These are phyloP conservation scores for Phallusia fumigata DNA, from an alignment of 23 tunicate genomes.

Conservation along the genomic window DNA sequence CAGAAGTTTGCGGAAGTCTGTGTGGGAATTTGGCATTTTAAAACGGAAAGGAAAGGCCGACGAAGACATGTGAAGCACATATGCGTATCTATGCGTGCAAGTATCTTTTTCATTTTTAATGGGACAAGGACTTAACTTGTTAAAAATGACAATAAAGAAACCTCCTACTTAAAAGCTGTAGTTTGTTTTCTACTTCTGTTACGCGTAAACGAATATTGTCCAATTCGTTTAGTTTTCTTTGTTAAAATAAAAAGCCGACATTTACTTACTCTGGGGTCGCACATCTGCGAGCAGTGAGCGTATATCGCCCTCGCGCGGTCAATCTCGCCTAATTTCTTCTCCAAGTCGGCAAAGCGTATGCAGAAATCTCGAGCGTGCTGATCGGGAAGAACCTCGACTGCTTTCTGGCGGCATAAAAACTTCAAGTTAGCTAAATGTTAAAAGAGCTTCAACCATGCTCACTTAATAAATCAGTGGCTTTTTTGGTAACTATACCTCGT, in stretches of 20 bases:
- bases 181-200: background rate
- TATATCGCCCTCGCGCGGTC: constrained; percentile 94
- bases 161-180: too few relatives aligned
- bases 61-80: too few relatives aligned
- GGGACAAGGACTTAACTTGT: too few relatives aligned
- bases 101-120: background rate
- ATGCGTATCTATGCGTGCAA: background rate
- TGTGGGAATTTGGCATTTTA: background rate
- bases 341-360: constrained; percentile 82
- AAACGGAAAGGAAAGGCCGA: too few relatives aligned
- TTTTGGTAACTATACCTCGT: constrained; percentile 32
- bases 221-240: too few relatives aligned
- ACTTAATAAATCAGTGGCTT: background rate
- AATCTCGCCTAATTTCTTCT: constrained; percentile 89
- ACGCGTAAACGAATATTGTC: background rate
- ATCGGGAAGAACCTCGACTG: constrained; percentile 68
- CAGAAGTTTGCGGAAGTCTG: constrained; percentile 77
- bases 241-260: too few relatives aligned
- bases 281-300: constrained; percentile 86
- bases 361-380: constrained; percentile 79
- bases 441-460: background rate
- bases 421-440: background rate
- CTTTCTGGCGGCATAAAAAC: constrained; percentile 44
- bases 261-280: constrained; percentile 83
- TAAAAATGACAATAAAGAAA: too few relatives aligned